These are phyloP conservation scores for Drosophila paramelanica DNA, from an alignment of 2,888 invertebrate genomes.

Conservation along the genomic window DNA sequence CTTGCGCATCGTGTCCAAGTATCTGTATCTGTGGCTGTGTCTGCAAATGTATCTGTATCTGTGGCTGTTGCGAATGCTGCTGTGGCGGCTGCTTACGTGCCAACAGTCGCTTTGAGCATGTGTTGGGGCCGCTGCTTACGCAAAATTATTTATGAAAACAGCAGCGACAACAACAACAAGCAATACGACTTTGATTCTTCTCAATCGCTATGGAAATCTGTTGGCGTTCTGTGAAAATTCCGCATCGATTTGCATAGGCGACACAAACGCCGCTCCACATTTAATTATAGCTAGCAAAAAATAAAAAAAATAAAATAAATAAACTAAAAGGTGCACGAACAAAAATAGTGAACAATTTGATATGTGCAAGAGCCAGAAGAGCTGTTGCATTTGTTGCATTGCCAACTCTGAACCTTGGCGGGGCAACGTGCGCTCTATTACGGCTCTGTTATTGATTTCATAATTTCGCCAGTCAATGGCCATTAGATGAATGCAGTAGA, in stretches of 20 bases:
- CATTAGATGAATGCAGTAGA: conserved; percentile 58
- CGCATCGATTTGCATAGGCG: conserved; percentile 70
- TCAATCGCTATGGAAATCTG: conserved; percentile 64
- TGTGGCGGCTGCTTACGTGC: conserved; percentile 52
- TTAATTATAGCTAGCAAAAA: conserved; percentile 30
- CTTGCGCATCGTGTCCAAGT: conserved; percentile 54
- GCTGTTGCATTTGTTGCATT: conserved; percentile 33
- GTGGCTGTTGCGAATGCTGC: conserved; percentile 30
- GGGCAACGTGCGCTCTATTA: conserved; percentile 48
- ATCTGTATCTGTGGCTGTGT: conserved; percentile 34
- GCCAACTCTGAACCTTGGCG: conserved; percentile 48
- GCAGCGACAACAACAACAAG: conserved; percentile 32
- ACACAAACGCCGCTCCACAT: conserved; percentile 43
- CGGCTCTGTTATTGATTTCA: conserved; percentile 70
- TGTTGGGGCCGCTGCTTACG: conserved; percentile 69
- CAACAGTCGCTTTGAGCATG: conserved; percentile 70
- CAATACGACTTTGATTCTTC: conserved; percentile 57
- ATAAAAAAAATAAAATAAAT: too few relatives aligned
- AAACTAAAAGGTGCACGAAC: neutral
- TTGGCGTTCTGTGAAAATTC: conserved; percentile 62
- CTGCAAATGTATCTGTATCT: conserved; percentile 39
- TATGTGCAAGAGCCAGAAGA: conserved; percentile 14
- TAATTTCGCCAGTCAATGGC: conserved; percentile 71
- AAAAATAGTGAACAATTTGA: neutral
- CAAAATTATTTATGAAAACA: conserved; percentile 80